Conservation (phyloP, 2,888 invertebrate genomes). For the Tuta absoluta region DNA sequence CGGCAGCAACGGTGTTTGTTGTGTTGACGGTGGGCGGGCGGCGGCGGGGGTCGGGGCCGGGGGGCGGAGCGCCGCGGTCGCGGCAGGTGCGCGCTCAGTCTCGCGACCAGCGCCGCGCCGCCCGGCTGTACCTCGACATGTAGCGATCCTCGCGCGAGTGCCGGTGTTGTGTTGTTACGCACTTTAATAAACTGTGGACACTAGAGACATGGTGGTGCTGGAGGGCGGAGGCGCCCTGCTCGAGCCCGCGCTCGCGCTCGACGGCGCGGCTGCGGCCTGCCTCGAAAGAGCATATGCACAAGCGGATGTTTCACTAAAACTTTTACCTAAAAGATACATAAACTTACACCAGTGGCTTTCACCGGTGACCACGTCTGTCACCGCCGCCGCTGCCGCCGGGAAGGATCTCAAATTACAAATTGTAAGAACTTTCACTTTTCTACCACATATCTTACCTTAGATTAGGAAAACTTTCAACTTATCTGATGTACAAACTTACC, state of each 20-base stretch:
- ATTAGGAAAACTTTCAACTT: not conserved
- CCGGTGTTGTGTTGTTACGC: slow-evolving; percentile 53
- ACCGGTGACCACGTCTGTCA: slow-evolving; percentile 84
- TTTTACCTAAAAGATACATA: slow-evolving; percentile 94
- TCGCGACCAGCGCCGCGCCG: slow-evolving; percentile 70
- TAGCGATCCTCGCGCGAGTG: slow-evolving; percentile 62
- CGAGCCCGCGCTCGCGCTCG: slow-evolving; percentile 86
- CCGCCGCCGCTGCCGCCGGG: slow-evolving; percentile 78
- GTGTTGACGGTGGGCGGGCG: slow-evolving; percentile 67
- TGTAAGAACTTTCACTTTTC: slow-evolving; percentile 68
- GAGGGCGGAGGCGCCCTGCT: slow-evolving; percentile 77
- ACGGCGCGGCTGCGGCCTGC: slow-evolving; percentile 85
- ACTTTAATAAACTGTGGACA: slow-evolving; percentile 33
- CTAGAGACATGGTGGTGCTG: slow-evolving; percentile 73
- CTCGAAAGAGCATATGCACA: slow-evolving; percentile 91
- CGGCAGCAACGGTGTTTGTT: slow-evolving; percentile 76
- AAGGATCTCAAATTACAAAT: slow-evolving; percentile 91
- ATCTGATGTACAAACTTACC: too few relatives aligned
- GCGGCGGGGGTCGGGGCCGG: slow-evolving; percentile 49
- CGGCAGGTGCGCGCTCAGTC: slow-evolving; percentile 69
- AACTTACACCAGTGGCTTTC: slow-evolving; percentile 95
- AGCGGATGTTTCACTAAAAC: slow-evolving; percentile 91
- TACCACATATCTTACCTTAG: not conserved
- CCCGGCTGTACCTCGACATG: slow-evolving; percentile 67
- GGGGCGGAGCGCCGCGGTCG: slow-evolving; percentile 57